phyloP scores from a whole-genome alignment of 2,888 invertebrate genomes.

The Cephus runcator region DNA sequence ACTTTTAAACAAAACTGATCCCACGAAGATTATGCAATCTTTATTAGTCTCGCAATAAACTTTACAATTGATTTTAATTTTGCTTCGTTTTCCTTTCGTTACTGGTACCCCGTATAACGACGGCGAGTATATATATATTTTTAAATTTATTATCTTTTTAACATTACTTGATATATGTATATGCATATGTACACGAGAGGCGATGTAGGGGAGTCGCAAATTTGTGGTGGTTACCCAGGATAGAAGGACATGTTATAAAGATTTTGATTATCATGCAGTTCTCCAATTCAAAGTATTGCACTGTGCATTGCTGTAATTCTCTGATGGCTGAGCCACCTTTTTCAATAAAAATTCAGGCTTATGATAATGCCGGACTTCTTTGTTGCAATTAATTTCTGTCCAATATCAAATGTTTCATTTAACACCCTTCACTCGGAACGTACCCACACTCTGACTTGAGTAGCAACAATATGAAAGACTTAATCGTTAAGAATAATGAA shows the following conservation, averaged over 20 bases:
- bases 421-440: not conserved
- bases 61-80: not conserved
- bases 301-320: not conserved
- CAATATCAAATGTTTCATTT: not conserved
- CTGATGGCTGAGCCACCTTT: not conserved
- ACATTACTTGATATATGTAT: not conserved
- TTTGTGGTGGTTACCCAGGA: not conserved
- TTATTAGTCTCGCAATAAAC: not conserved
- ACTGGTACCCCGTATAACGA: not conserved
- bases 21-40: not conserved
- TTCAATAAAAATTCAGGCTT: not conserved
- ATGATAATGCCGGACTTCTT: not conserved
- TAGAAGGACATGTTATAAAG: not conserved
- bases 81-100: not conserved
- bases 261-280: not conserved
- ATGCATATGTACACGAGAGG: not conserved
- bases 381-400: not conserved
- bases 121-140: not conserved
- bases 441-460: not conserved
- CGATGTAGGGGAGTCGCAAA: not conserved
- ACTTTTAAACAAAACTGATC: not conserved
- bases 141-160: not conserved
- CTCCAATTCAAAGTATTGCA: not conserved
- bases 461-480: slow-evolving; percentile 2
- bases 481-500: slow-evolving; percentile 5